These are phyloP conservation scores for Pollenia labialis DNA, from an alignment of 2,888 invertebrate species.

Conservation along the genomic window DNA sequence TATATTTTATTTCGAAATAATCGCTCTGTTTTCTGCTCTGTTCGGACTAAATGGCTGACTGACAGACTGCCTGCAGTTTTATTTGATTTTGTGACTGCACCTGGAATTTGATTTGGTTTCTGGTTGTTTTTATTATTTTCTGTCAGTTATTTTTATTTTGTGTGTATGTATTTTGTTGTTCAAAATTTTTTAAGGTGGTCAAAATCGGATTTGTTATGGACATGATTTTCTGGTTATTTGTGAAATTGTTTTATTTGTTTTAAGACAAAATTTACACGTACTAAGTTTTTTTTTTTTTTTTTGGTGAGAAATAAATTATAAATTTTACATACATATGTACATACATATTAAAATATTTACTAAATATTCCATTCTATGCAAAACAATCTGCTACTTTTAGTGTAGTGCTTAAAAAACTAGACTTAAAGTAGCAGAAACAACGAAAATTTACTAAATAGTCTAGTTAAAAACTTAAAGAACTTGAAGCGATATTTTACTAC, in stretches of 20 bases:
- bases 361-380: too few species aligned
- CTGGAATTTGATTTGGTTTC: constrained; percentile 76
- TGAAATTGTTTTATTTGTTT: constrained; percentile 69
- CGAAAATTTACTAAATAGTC: too few species aligned
- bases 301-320: background rate
- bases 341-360: too few species aligned
- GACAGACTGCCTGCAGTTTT: constrained; percentile 69
- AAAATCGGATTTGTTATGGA: constrained; percentile 69
- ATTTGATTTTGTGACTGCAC: constrained; percentile 75
- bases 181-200: constrained; percentile 51
- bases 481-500: too few species aligned
- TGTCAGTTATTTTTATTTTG: constrained; percentile 57
- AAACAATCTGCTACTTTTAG: too few species aligned
- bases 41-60: constrained; percentile 15
- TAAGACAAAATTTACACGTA: constrained; percentile 52
- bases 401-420: too few species aligned
- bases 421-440: too few species aligned
- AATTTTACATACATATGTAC: too few species aligned
- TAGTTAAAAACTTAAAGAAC: too few species aligned
- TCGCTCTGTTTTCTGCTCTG: constrained; percentile 33
- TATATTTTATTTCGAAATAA: constrained; percentile 63
- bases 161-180: background rate
- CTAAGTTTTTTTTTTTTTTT: background rate
- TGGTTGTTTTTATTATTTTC: constrained; percentile 68
- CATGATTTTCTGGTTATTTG: constrained; percentile 64